Conservation (phyloP, 2,797 vertebrate genomes). For the Anolis apletophallus region DNA sequence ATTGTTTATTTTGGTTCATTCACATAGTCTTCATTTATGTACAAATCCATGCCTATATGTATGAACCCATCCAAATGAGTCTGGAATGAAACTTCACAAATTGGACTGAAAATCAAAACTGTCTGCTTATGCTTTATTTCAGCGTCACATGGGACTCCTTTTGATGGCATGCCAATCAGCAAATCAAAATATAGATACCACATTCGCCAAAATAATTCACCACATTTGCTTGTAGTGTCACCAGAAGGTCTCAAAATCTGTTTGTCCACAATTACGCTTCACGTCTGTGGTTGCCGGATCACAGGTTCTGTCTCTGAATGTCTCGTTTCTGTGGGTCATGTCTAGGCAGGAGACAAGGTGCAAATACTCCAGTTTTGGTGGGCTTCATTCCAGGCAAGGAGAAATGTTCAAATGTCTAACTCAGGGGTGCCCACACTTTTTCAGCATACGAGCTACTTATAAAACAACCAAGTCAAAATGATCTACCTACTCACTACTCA, state of each 20-base stretch:
- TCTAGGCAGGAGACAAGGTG: too few relatives aligned
- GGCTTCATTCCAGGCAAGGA: too few relatives aligned
- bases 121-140: not conserved
- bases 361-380: too few relatives aligned
- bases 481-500: too few relatives aligned
- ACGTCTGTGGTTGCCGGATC: too few relatives aligned
- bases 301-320: too few relatives aligned
- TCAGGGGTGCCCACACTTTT: too few relatives aligned
- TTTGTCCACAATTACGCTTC: not conserved
- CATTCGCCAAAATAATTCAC: not conserved
- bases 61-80: not conserved
- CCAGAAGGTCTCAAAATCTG: not conserved
- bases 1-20: not conserved
- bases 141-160: not conserved
- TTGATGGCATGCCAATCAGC: not conserved
- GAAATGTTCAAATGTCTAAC: too few relatives aligned
- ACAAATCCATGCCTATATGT: not conserved
- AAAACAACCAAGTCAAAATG: too few relatives aligned
- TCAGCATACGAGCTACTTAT: too few relatives aligned
- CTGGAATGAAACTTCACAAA: not conserved
- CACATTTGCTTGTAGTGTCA: not conserved
- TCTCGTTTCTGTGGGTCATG: too few relatives aligned
- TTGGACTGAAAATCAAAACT: not conserved
- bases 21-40: not conserved
- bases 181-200: not conserved